Percentiles rank a stretch among this genome's conserved stretches.
phyloP scores from a whole-genome alignment of 2,888 invertebrate genomes.

The Yponomeuta cagnagella region DNA sequence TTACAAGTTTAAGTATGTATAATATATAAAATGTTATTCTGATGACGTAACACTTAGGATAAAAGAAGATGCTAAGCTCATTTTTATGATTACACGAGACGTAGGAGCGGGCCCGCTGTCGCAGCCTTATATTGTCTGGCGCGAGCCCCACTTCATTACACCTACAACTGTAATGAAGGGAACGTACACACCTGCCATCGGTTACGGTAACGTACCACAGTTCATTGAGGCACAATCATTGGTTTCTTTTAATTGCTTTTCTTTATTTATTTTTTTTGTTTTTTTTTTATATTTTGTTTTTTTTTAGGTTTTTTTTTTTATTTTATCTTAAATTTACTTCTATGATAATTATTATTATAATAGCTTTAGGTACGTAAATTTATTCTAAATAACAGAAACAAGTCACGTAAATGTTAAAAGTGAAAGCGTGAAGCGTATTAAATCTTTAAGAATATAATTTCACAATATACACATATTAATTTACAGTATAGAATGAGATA shows the following conservation, averaged over 20 bases:
- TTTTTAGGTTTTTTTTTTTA: conserved; percentile 29
- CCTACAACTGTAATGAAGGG: conserved; percentile 32
- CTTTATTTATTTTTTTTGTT: conserved; percentile 41
- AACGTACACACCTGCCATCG: conserved; percentile 69
- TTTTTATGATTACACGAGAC: conserved; percentile 69
- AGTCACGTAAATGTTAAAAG: conserved; percentile 71
- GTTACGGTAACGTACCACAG: conserved; percentile 76
- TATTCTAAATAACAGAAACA: conserved; percentile 75
- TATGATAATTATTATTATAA: conserved; percentile 68
- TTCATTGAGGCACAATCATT: conserved; percentile 76
- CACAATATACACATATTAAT: conserved; percentile 68
- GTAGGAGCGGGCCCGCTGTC: conserved; percentile 50
- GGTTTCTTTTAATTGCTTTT: conserved; percentile 73
- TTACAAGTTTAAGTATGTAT: conserved; percentile 51
- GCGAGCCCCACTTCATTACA: conserved; percentile 22
- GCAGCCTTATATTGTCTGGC: conserved; percentile 59
- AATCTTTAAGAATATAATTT: conserved; percentile 70
- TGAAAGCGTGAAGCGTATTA: conserved; percentile 75
- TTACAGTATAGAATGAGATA: conserved; percentile 68
- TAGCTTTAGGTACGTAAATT: conserved; percentile 73
- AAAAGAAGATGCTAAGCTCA: conserved; percentile 75
- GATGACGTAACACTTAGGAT: conserved; percentile 74
- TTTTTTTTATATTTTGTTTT: conserved; percentile 38
- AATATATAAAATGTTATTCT: conserved; percentile 70
- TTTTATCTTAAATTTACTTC: conserved; percentile 45